Conservation (phyloP, 2,797 vertebrate genomes). For the Onychomys torridus region DNA sequence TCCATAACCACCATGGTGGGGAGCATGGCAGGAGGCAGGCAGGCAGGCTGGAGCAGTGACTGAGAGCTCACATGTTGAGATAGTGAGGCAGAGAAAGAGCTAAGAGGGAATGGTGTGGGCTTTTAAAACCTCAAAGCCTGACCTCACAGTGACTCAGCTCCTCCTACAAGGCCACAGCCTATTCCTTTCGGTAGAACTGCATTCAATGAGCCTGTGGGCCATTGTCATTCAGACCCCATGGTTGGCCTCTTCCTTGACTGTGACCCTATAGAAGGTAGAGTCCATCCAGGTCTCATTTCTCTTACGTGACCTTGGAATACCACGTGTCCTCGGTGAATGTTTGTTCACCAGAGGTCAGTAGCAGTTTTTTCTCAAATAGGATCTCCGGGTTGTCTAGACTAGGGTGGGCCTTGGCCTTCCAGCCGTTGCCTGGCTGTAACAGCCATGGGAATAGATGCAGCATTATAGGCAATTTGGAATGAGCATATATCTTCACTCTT, state of each 20-base stretch:
- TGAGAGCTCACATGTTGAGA: background rate
- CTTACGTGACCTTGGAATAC: background rate
- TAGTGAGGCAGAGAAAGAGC: background rate
- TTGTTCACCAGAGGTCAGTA: background rate
- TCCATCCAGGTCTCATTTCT: background rate
- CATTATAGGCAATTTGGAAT: background rate
- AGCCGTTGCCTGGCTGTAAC: background rate
- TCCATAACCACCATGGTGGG: background rate
- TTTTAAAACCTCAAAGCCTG: background rate
- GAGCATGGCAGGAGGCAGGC: background rate
- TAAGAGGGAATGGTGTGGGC: background rate
- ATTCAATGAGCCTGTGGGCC: background rate
- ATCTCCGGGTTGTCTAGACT: background rate
- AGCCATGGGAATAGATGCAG: background rate
- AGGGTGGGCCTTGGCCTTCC: background rate
- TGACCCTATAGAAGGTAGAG: constrained; percentile 69
- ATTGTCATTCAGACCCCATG: background rate
- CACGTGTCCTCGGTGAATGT: background rate
- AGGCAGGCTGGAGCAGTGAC: background rate
- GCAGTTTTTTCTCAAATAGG: background rate
- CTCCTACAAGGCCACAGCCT: background rate
- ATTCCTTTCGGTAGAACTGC: background rate
- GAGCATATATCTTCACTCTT: constrained; percentile 17
- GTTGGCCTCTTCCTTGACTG: background rate
- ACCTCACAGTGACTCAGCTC: background rate